phyloP scores from a whole-genome alignment of 2,888 invertebrate species.

The Dicroscelio sp. region DNA sequence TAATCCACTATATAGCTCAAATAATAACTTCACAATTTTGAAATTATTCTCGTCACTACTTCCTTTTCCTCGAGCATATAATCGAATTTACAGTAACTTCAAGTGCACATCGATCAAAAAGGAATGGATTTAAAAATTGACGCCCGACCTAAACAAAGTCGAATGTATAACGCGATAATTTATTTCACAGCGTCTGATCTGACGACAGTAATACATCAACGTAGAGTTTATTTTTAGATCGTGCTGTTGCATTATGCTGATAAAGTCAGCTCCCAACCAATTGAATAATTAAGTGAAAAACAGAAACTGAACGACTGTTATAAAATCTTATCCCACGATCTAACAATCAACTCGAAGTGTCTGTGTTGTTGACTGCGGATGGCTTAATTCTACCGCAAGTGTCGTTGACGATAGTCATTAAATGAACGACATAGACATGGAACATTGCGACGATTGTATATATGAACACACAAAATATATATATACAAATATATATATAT shows the following conservation, averaged over 20 bases:
- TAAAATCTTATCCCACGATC: slow-evolving; percentile 68
- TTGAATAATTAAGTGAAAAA: slow-evolving; percentile 5
- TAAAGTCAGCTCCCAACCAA: not conserved
- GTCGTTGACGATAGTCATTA: slow-evolving; percentile 78
- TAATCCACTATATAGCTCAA: too few relatives aligned
- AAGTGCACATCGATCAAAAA: too few relatives aligned
- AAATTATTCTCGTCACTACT: too few relatives aligned
- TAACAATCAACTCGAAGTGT: slow-evolving; percentile 78
- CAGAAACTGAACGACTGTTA: not conserved
- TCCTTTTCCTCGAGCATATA: too few relatives aligned
- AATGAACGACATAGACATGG: slow-evolving; percentile 77
- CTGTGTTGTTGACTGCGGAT: slow-evolving; percentile 82
- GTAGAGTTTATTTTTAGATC: slow-evolving; percentile 79
- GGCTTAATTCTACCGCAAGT: slow-evolving; percentile 79
- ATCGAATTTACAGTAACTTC: too few relatives aligned
- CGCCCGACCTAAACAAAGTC: slow-evolving; percentile 42
- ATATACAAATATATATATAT: slow-evolving; percentile 46
- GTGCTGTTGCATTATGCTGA: slow-evolving; percentile 33
- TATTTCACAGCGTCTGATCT: slow-evolving; percentile 71
- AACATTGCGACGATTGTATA: slow-evolving; percentile 79
- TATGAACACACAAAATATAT: slow-evolving; percentile 75
- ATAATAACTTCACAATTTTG: too few relatives aligned
- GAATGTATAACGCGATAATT: slow-evolving; percentile 31
- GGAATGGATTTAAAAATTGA: slow-evolving; percentile 8
- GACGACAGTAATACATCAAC: slow-evolving; percentile 69